phyloP scores from a whole-genome alignment of 2,888 invertebrate genomes.

The Oxyscelio sp. region DNA sequence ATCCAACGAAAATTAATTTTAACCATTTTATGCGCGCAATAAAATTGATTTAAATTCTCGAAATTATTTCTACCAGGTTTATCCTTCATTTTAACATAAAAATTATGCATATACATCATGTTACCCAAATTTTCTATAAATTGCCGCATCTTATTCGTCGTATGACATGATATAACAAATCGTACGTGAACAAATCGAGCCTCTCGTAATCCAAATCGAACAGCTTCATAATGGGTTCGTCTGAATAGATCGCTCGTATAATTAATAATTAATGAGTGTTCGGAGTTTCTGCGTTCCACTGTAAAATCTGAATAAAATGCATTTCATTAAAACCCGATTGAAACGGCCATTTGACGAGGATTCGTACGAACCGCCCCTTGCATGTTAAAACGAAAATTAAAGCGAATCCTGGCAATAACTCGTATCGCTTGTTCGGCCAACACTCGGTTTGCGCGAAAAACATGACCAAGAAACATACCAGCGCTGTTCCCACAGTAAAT shows the following conservation, averaged over 20 bases:
- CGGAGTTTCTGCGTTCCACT: neutral
- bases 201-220: neutral
- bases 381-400: too few relatives aligned
- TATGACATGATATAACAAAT: slow-evolving; percentile 40
- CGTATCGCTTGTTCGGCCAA: too few relatives aligned
- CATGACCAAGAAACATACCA: too few relatives aligned
- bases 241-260: slow-evolving; percentile 15
- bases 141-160: slow-evolving; percentile 5
- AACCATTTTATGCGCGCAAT: too few relatives aligned
- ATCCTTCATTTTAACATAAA: too few relatives aligned
- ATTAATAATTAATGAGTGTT: slow-evolving; percentile 22
- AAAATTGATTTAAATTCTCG: too few relatives aligned
- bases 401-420: too few relatives aligned
- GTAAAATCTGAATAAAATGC: slow-evolving; percentile 32
- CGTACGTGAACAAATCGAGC: neutral
- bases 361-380: slow-evolving; percentile 12
- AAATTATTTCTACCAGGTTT: too few relatives aligned
- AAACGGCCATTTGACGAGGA: neutral
- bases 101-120: too few relatives aligned
- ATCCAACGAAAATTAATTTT: too few relatives aligned
- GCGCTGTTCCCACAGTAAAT: too few relatives aligned
- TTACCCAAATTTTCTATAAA: slow-evolving; percentile 47
- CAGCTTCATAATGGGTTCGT: neutral
- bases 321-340: slow-evolving; percentile 24
- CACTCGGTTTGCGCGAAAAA: too few relatives aligned